Conservation (phyloP, 2,888 invertebrate species). For the Leptopilina syphax region DNA sequence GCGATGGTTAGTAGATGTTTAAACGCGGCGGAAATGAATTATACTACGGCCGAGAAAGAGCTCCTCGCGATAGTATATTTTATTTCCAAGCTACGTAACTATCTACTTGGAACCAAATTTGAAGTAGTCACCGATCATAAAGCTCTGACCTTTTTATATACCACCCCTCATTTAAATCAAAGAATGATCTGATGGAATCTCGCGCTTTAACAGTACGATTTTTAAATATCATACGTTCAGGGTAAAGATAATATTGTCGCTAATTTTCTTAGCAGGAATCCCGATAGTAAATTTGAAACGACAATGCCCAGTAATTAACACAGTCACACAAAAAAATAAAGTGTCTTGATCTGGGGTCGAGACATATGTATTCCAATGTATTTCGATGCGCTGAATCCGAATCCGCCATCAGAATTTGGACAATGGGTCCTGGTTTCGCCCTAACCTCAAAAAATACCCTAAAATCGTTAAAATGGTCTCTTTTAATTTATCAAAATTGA, state of each 20-base stretch:
- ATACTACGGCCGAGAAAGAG: no score
- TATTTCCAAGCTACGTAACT: constrained; percentile 32
- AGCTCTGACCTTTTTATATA: not conserved
- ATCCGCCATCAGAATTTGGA: no score
- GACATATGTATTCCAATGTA: no score
- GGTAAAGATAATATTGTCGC: not conserved
- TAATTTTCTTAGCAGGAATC: not conserved
- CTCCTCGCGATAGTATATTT: constrained; percentile 47
- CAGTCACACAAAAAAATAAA: no score
- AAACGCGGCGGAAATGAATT: no score
- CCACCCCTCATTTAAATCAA: not conserved
- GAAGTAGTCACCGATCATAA: not conserved
- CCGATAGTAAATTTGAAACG: not conserved
- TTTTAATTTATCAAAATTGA: no score
- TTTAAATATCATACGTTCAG: not conserved
- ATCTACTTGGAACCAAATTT: constrained; percentile 35
- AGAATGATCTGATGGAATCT: not conserved
- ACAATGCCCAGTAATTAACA: not conserved
- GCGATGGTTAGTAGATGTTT: constrained; percentile 53
- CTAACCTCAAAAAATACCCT: no score
- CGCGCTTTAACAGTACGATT: not conserved
- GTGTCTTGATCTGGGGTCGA: no score
- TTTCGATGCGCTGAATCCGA: no score
- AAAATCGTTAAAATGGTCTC: no score
- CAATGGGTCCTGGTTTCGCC: no score